phyloP scores from a whole-genome alignment of 2,888 invertebrate species.

The Argyresthia albistria region DNA sequence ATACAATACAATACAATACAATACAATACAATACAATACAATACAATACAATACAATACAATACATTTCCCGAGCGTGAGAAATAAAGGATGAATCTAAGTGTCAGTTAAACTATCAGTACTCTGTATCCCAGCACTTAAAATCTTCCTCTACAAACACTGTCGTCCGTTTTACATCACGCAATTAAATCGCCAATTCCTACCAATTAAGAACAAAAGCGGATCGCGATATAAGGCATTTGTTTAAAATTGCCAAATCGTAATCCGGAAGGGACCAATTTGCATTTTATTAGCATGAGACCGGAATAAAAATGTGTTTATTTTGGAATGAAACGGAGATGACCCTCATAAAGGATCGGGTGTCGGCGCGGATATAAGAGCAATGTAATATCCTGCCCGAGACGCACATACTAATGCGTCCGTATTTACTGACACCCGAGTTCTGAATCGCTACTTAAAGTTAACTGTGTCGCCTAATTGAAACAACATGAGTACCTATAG shows the following conservation, averaged over 20 bases:
- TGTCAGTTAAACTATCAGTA: too few relatives aligned
- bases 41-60: too few relatives aligned
- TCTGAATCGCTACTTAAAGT: too few relatives aligned
- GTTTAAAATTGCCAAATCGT: slow-evolving; percentile 57
- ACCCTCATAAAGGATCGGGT: slow-evolving; percentile 47
- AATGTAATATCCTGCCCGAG: slow-evolving; percentile 31
- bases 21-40: too few relatives aligned
- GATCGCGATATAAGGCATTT: slow-evolving; percentile 62
- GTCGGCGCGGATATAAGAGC: slow-evolving; percentile 40
- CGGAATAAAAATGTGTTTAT: slow-evolving; percentile 66
- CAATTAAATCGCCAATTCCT: slow-evolving; percentile 18
- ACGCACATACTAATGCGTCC: slow-evolving; percentile 34
- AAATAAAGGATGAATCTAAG: too few relatives aligned
- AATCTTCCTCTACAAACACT: too few relatives aligned
- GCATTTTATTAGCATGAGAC: slow-evolving; percentile 64
- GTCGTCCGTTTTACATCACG: too few relatives aligned
- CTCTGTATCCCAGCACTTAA: too few relatives aligned
- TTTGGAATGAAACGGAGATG: slow-evolving; percentile 49
- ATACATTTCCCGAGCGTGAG: too few relatives aligned
- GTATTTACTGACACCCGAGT: slow-evolving; percentile 13
- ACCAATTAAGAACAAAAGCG: slow-evolving; percentile 55
- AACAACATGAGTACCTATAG: too few relatives aligned
- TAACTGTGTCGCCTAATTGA: too few relatives aligned
- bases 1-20: too few relatives aligned
- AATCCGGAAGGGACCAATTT: slow-evolving; percentile 59